These are phyloP conservation scores for Tromatobia lineatoria DNA, from an alignment of 2,888 invertebrate species.

Conservation along the genomic window DNA sequence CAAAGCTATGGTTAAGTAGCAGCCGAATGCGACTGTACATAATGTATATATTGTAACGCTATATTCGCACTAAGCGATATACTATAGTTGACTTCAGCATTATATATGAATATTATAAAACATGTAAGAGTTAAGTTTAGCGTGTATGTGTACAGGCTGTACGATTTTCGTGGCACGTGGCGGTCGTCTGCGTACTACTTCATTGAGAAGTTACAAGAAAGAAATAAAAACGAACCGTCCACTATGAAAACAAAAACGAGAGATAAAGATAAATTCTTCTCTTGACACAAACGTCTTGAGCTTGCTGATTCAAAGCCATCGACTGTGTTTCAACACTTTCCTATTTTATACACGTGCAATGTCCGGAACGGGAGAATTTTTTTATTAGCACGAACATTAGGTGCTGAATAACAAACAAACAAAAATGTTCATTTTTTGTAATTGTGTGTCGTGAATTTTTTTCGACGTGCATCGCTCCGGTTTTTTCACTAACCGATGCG, in stretches of 20 bases:
- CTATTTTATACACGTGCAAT: slow-evolving; percentile 21
- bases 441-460: slow-evolving; percentile 8
- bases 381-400: slow-evolving; percentile 7
- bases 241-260: slow-evolving; percentile 44
- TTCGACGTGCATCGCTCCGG: slow-evolving; percentile 39
- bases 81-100: slow-evolving; percentile 80
- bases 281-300: background rate
- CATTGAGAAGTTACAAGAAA: slow-evolving; percentile 47
- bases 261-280: slow-evolving; percentile 7
- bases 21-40: slow-evolving; percentile 80
- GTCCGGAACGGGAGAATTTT: slow-evolving; percentile 13
- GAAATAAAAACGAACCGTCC: slow-evolving; percentile 45
- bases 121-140: slow-evolving; percentile 79
- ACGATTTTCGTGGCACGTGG: slow-evolving; percentile 80
- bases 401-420: background rate
- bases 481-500: slow-evolving; percentile 19
- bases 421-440: slow-evolving; percentile 17
- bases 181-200: slow-evolving; percentile 68
- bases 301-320: slow-evolving; percentile 19
- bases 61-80: slow-evolving; percentile 59
- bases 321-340: slow-evolving; percentile 28
- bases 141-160: slow-evolving; percentile 80
- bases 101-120: slow-evolving; percentile 81
- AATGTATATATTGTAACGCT: slow-evolving; percentile 79
- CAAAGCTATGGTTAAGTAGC: slow-evolving; percentile 73